Evolutionary conservation across 1,140 invertebrate species (phyloP).

Genomic region (Drosophila cardini): DNA sequence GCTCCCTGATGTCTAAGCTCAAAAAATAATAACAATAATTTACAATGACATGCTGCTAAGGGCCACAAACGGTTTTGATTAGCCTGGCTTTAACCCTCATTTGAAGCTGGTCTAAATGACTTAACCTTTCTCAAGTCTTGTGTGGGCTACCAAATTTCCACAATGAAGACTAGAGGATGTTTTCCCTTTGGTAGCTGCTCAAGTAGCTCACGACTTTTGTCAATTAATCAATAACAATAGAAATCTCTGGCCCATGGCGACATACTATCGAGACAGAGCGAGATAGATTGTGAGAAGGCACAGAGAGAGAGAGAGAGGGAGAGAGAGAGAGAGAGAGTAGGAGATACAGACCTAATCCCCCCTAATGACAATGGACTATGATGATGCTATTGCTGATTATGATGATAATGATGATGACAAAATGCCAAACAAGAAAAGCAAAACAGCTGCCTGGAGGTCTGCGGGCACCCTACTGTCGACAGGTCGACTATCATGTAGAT

Average conservation of each 20-base stretch:
- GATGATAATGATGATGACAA: constrained; percentile 71
- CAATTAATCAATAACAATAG: constrained; percentile 61
- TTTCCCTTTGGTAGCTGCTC: constrained; percentile 11
- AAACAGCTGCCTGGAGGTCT: constrained; percentile 62
- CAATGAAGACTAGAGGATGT: not conserved
- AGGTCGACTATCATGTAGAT: constrained; percentile 37
- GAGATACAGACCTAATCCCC: constrained; percentile 54
- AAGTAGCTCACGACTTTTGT: constrained; percentile 52
- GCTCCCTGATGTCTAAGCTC: too few relatives aligned
- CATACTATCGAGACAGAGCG: constrained; percentile 10
- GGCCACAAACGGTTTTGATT: not conserved
- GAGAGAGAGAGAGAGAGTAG: constrained; percentile 1
- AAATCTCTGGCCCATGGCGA: constrained; percentile 52
- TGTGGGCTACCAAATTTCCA: constrained; percentile 11
- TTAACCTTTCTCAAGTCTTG: constrained; percentile 4
- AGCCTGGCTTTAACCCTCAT: not conserved
- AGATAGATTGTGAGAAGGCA: constrained; percentile 21
- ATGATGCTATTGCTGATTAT: constrained; percentile 37
- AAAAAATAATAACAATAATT: too few relatives aligned
- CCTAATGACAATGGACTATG: constrained; percentile 56
- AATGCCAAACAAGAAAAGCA: constrained; percentile 60
- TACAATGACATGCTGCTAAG: not conserved
- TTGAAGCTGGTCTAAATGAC: not conserved
- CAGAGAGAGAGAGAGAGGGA: constrained; percentile 30
- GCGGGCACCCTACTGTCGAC: constrained; percentile 73